phyloP scores from a whole-genome alignment of 2,888 invertebrate species.

The Agelastica alni region DNA sequence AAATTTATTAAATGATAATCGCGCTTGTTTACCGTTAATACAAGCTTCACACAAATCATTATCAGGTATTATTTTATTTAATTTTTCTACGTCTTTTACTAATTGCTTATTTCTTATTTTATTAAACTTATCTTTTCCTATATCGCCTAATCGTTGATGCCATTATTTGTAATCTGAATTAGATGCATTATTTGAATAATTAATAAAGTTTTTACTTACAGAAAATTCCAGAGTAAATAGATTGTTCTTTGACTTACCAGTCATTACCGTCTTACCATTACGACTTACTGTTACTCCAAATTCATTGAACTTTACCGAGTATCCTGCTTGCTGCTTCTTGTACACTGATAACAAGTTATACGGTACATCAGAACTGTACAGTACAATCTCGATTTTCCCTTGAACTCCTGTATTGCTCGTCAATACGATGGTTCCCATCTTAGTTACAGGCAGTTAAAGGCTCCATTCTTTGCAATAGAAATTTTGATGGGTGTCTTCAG shows the following conservation, averaged over 20 bases:
- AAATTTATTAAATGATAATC: slow-evolving; percentile 25
- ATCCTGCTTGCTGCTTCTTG: slow-evolving; percentile 35
- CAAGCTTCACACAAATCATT: slow-evolving; percentile 29
- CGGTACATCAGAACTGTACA: slow-evolving; percentile 46
- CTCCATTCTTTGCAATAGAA: slow-evolving; percentile 19
- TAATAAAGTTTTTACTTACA: neutral
- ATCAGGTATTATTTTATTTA: slow-evolving; percentile 19
- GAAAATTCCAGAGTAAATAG: slow-evolving; percentile 26
- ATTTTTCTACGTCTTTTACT: slow-evolving; percentile 6
- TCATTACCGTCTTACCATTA: slow-evolving; percentile 32
- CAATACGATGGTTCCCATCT: slow-evolving; percentile 35
- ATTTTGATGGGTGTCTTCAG: slow-evolving; percentile 17
- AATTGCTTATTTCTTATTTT: slow-evolving; percentile 4
- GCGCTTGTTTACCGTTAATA: slow-evolving; percentile 29
- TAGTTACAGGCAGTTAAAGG: slow-evolving; percentile 10
- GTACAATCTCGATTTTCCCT: slow-evolving; percentile 36
- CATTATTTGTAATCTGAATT: slow-evolving; percentile 5
- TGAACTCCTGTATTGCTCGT: slow-evolving; percentile 38
- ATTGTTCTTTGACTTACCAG: slow-evolving; percentile 39
- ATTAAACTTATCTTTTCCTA: slow-evolving; percentile 12
- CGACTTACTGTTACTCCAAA: slow-evolving; percentile 37
- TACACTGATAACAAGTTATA: slow-evolving; percentile 45
- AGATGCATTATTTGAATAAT: neutral
- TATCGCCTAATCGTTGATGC: slow-evolving; percentile 21
- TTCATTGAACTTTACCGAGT: slow-evolving; percentile 43